Conservation (phyloP, 2,113 vertebrate genomes). For the Oncorhynchus clarkii region DNA sequence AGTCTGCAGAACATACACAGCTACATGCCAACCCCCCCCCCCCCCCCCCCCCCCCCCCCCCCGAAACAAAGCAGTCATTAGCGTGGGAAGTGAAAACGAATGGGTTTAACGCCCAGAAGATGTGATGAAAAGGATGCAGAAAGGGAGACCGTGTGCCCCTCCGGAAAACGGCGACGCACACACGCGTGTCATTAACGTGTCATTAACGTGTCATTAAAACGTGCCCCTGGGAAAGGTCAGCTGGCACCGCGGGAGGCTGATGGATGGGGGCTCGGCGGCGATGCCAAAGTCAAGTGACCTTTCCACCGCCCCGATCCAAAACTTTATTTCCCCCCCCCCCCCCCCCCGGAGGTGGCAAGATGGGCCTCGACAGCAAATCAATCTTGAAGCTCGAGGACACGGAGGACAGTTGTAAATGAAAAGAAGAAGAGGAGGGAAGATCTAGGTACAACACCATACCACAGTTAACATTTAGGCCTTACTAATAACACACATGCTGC, state of each 20-base stretch:
- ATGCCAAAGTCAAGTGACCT: constrained; percentile 54
- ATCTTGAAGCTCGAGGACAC: constrained; percentile 4
- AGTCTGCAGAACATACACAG: too few relatives aligned
- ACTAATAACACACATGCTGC: neutral
- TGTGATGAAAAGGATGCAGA: constrained; percentile 40
- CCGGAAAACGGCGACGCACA: constrained; percentile 7
- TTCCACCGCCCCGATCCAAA: constrained; percentile 48
- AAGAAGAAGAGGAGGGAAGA: neutral
- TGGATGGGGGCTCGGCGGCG: constrained; percentile 44
- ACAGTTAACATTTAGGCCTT: neutral
- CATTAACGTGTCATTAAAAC: constrained; percentile 26
- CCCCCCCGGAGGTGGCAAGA: constrained; percentile 28
- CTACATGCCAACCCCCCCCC: too few relatives aligned
- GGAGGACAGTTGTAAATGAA: neutral
- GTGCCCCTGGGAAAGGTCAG: constrained; percentile 59
- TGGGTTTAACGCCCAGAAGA: constrained; percentile 41
- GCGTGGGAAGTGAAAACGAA: constrained; percentile 45
- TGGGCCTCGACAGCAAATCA: constrained; percentile 25
- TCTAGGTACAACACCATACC: neutral
- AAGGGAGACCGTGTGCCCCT: constrained; percentile 22
- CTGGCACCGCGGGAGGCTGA: constrained; percentile 45
- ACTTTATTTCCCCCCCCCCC: constrained; percentile 13
- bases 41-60: too few relatives aligned
- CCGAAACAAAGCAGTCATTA: constrained; percentile 16
- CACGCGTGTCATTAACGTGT: constrained; percentile 22